Percentiles rank a stretch among this genome's conserved stretches.
Evolutionary conservation across 2,888 invertebrate genomes (phyloP).

Genomic region (Papilio demoleus): DNA sequence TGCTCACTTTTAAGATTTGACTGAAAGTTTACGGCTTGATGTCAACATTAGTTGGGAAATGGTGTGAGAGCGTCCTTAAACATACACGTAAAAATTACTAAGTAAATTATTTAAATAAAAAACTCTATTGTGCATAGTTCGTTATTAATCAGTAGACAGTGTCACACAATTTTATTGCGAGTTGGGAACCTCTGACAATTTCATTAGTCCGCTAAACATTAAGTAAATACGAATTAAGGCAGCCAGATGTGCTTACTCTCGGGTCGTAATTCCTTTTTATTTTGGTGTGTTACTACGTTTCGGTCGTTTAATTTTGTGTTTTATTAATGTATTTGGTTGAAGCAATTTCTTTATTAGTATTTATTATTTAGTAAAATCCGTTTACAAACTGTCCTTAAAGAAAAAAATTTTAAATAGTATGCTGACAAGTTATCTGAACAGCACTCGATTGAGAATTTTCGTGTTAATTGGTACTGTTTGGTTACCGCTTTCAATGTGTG

Average conservation of each 20-base stretch:
- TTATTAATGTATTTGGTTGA: constrained; percentile 14
- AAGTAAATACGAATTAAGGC: constrained; percentile 62
- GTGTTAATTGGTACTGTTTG: too few species aligned
- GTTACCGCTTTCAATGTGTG: too few species aligned
- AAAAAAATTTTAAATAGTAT: too few species aligned
- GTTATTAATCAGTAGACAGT: constrained; percentile 39
- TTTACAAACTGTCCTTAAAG: too few species aligned
- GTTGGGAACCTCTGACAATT: constrained; percentile 58
- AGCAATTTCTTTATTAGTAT: neutral
- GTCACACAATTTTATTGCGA: constrained; percentile 35
- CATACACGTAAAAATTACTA: too few species aligned
- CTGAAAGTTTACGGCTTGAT: too few species aligned
- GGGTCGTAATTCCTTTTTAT: constrained; percentile 73
- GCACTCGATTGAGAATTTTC: too few species aligned
- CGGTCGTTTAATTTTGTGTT: constrained; percentile 25
- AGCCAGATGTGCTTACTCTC: constrained; percentile 58
- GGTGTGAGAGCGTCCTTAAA: too few species aligned
- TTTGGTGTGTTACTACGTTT: constrained; percentile 59
- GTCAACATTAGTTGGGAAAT: too few species aligned
- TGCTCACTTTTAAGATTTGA: too few species aligned
- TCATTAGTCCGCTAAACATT: constrained; percentile 63
- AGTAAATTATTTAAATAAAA: neutral
- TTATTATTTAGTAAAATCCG: neutral
- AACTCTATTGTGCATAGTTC: neutral
- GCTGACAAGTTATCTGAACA: too few species aligned